Percentiles rank a stretch among this genome's conserved stretches.
phyloP scores from a whole-genome alignment of 2,888 invertebrate species.

The Altica lythri region DNA sequence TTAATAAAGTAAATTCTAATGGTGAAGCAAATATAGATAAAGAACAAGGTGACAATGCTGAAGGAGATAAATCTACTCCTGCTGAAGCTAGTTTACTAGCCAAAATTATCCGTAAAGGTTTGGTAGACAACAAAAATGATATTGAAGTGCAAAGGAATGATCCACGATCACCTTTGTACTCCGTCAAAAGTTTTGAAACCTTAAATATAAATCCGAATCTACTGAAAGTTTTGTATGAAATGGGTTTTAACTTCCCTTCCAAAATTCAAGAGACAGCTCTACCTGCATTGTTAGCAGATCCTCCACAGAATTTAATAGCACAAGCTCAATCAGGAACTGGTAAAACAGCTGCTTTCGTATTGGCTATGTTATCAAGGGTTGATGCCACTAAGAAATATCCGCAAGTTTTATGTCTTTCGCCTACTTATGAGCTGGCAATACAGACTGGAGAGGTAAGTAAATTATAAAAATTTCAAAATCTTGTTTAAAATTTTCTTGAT shows the following conservation, averaged over 20 bases:
- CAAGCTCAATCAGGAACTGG: conserved; percentile 99
- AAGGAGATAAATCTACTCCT: conserved; percentile 61
- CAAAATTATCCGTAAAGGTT: conserved; percentile 88
- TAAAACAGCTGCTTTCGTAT: conserved; percentile 97
- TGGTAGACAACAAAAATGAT: conserved; percentile 84
- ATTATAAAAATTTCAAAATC: not conserved
- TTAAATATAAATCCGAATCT: conserved; percentile 87
- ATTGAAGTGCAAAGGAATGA: conserved; percentile 90
- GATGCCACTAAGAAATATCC: conserved; percentile 79
- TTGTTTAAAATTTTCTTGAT: not conserved
- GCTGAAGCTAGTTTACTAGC: conserved; percentile 87
- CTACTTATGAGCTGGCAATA: conserved; percentile 96
- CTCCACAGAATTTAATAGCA: conserved; percentile 97
- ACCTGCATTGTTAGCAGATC: conserved; percentile 90
- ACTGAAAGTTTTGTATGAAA: conserved; percentile 88
- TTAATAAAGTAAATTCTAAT: too few species aligned
- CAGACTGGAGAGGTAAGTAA: conserved; percentile 81
- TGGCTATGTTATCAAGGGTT: conserved; percentile 95
- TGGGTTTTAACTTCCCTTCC: conserved; percentile 99
- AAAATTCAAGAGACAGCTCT: conserved; percentile 97
- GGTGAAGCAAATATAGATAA: too few species aligned
- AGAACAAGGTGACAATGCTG: conserved; percentile 42
- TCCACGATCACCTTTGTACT: conserved; percentile 92
- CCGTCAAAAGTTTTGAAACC: conserved; percentile 90
- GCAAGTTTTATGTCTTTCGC: conserved; percentile 93